These are phyloP conservation scores for Tonatia bakeri DNA, from an alignment of 2,113 vertebrate genomes.

Conservation along the genomic window DNA sequence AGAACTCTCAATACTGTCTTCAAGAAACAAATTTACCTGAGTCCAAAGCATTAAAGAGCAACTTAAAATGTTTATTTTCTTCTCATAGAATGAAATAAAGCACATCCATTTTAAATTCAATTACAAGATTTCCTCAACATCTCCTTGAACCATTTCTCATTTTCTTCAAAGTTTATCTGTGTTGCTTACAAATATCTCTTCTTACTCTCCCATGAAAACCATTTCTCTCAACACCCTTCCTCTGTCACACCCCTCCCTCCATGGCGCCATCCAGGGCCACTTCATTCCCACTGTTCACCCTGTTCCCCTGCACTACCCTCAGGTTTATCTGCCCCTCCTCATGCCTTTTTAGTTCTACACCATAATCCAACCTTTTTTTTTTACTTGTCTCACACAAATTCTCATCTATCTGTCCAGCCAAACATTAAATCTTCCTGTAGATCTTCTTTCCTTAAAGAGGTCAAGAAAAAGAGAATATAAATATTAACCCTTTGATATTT, in stretches of 20 bases:
- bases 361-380: neutral
- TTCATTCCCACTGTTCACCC: neutral
- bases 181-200: neutral
- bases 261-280: neutral
- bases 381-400: neutral
- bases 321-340: fast-evolving
- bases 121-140: neutral
- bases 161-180: neutral
- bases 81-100: neutral
- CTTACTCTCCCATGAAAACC: neutral
- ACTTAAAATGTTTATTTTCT: neutral
- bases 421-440: neutral
- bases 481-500: neutral
- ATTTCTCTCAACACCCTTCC: neutral
- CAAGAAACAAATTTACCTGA: neutral
- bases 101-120: neutral
- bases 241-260: fast-evolving
- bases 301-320: too few relatives aligned
- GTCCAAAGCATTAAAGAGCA: neutral
- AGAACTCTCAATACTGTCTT: neutral
- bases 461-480: neutral
- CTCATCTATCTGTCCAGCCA: neutral
- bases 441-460: neutral
- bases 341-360: neutral
- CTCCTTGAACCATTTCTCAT: neutral